These are phyloP conservation scores for Heliconius hermathena DNA, from an alignment of 1,140 invertebrate genomes.

Conservation along the genomic window DNA sequence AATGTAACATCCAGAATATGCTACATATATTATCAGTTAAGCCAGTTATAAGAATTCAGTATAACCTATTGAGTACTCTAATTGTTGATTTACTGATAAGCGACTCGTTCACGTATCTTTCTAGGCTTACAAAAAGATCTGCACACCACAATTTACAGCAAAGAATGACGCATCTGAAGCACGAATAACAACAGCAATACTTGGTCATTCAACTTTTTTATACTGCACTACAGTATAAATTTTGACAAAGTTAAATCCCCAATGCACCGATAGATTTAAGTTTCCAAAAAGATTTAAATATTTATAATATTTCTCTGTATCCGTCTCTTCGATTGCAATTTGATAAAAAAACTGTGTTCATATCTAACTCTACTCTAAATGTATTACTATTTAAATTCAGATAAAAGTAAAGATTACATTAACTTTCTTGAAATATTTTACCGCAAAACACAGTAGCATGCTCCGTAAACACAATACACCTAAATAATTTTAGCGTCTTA, in stretches of 20 bases:
- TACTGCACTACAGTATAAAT: no score
- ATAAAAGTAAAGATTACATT: neutral
- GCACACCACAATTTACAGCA: no score
- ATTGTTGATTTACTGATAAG: neutral
- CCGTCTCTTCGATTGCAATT: neutral
- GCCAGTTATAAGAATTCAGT: no score
- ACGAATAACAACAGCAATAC: no score
- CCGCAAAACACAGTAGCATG: neutral
- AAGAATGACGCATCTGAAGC: no score
- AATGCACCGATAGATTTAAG: neutral
- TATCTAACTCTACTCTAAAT: neutral
- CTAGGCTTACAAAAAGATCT: neutral
- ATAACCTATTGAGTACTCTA: no score
- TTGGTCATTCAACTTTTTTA: no score
- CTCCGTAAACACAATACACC: slow-evolving; percentile 22
- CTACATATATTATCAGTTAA: no score
- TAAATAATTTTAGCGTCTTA: slow-evolving; percentile 39
- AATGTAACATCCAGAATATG: no score
- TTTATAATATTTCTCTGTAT: neutral
- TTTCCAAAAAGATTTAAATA: neutral
- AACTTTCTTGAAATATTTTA: neutral
- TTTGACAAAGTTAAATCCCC: neutral
- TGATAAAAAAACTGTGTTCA: neutral
- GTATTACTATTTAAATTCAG: neutral
- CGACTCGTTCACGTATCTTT: neutral